These are phyloP conservation scores for Enteromius fasciolatus DNA, from an alignment of 2,797 vertebrate genomes.

Conservation along the genomic window DNA sequence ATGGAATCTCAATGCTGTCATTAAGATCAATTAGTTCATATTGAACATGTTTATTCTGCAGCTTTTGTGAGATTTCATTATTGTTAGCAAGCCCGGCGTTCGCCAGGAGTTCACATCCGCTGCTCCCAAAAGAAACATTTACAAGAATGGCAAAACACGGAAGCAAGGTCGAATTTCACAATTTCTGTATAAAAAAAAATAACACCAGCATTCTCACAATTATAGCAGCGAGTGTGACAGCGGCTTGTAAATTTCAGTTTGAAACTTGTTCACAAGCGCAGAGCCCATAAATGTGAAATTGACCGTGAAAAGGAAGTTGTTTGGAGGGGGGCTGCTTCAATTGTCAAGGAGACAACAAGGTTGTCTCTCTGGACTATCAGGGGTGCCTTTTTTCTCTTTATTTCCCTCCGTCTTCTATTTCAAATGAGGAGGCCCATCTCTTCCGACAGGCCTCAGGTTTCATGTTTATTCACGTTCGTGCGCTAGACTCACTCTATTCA, in stretches of 20 bases:
- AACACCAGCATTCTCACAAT: constrained; percentile 70
- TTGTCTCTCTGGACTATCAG: constrained; percentile 69
- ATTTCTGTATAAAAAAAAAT: constrained; percentile 73
- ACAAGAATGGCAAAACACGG: constrained; percentile 39
- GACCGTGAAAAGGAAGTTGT: constrained; percentile 64
- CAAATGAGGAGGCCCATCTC: constrained; percentile 23
- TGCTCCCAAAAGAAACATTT: constrained; percentile 12
- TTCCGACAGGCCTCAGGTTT: constrained; percentile 37
- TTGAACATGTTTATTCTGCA: constrained; percentile 46
- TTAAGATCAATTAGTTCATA: constrained; percentile 56
- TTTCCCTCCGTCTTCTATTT: constrained; percentile 11
- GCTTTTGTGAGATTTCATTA: constrained; percentile 30
- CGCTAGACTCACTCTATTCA: constrained; percentile 51
- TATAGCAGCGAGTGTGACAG: constrained; percentile 69
- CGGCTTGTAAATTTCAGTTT: constrained; percentile 71
- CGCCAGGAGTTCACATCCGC: background rate
- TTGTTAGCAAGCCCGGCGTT: background rate
- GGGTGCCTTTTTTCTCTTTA: constrained; percentile 34
- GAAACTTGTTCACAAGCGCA: constrained; percentile 65
- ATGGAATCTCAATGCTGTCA: constrained; percentile 56
- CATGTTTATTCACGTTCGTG: constrained; percentile 65
- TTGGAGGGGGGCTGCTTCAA: constrained; percentile 68
- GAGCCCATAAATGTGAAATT: constrained; percentile 73
- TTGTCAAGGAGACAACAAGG: constrained; percentile 70
- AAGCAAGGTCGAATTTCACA: constrained; percentile 82